Evolutionary conservation across 2,113 vertebrate genomes (phyloP), one percentile per base, ranked within the genome.

Genomic region (Pomatostomus ruficeps): DNA sequence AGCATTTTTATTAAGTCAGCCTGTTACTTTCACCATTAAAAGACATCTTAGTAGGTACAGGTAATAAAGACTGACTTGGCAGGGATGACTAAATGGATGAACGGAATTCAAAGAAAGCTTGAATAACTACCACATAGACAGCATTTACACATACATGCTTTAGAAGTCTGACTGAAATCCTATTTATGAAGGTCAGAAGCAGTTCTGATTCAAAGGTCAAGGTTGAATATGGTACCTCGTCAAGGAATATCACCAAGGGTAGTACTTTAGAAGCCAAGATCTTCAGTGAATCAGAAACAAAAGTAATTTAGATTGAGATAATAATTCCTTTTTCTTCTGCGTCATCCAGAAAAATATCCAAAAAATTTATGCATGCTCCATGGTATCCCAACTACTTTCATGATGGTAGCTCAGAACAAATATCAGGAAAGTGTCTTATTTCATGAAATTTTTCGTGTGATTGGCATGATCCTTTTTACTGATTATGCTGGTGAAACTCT

Each of bases 131-230:
- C 63, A 48, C 35, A 80, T 3, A 63, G 62, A 40, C 46, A 74
- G 25, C 59, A 93, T 87, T 91, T 92, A 67, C 25, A 85, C 52
- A 35, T 26, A 57, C 7, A 17, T 35, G 59, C 40, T 87, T 81
- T 61, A 87, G 38, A 96, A 87, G 51, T 61, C 79, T 92, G 20
- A 85, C 58, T 76, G 68, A 91, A 94, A 92, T 88, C 46, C 43
- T 86, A 43, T 54, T 85, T 46, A 19, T 29, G n/a, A 51, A 35
- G 8, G 35, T 65, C 55, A 74, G 42, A 61, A 83, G 71, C 42
- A 79, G 11, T 19, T 88, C 62, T 76, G 71, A 79, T 82, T 43
- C 26, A 85, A 88, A 38, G 35, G 35, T 86, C 40, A 73, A 48
- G 16, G 35, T 23, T 77, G 51, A 73, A 57, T 35, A 36, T 52